A percentile compares a stretch with the other conserved stretches of the same genome.
phyloP scores from a whole-genome alignment of 2,888 invertebrate species.

The Tiliacea citrago region DNA sequence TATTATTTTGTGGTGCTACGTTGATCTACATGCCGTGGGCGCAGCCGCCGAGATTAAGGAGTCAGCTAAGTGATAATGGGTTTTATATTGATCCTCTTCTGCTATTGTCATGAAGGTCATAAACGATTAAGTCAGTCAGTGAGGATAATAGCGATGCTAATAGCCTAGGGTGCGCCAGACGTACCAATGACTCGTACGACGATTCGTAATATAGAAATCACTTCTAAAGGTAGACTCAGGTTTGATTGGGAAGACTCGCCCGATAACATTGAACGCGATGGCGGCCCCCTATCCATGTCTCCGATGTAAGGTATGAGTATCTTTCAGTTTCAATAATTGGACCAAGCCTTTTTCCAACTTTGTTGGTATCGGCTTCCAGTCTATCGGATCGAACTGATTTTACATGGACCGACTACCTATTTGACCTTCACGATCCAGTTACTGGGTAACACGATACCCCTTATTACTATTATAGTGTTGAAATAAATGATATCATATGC shows the following conservation, averaged over 20 bases:
- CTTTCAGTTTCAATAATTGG: background rate
- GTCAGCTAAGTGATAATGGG: slow-evolving; percentile 33
- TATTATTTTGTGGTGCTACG: background rate
- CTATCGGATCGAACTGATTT: background rate
- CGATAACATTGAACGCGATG: background rate
- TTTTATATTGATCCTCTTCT: slow-evolving; percentile 40
- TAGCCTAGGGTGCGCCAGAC: slow-evolving; percentile 4
- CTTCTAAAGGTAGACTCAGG: background rate
- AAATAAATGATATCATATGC: background rate
- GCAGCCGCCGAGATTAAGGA: slow-evolving; percentile 8
- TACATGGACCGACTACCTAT: background rate
- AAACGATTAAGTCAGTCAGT: slow-evolving; percentile 25
- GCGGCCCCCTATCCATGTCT: background rate
- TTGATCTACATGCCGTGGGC: slow-evolving; percentile 9
- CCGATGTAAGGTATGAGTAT: too few species aligned
- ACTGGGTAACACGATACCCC: background rate
- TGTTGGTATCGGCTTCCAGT: background rate
- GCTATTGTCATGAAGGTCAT: slow-evolving; percentile 33
- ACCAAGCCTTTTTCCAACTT: background rate
- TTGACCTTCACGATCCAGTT: background rate
- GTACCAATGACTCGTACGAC: background rate
- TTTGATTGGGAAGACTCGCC: background rate
- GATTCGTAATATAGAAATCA: background rate
- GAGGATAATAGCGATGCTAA: slow-evolving; percentile 17
- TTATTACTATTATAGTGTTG: background rate